Percentiles rank a stretch among this genome's conserved stretches.
These are phyloP conservation scores for Lordiphosa clarofinis DNA, from an alignment of 1,140 invertebrate genomes.

Conservation along the genomic window DNA sequence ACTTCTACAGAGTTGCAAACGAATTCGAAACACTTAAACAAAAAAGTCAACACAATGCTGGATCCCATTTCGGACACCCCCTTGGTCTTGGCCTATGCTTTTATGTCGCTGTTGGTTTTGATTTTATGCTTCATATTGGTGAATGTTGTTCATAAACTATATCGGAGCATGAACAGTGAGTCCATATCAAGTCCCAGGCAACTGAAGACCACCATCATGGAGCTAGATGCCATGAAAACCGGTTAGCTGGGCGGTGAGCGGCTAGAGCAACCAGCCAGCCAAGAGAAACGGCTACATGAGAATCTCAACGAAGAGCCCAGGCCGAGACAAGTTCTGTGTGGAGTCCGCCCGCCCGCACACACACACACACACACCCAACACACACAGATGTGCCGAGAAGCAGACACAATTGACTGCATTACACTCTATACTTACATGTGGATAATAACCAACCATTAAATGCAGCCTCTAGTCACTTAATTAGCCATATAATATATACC, in stretches of 20 bases:
- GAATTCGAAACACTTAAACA: background rate
- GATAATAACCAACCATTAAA: conserved; percentile 27
- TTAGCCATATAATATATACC: conserved; percentile 20
- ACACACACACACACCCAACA: background rate
- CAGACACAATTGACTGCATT: conserved; percentile 30
- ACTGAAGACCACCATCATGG: conserved; percentile 50
- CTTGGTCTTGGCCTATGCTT: conserved; percentile 69
- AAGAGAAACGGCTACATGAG: conserved; percentile 4
- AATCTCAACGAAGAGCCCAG: conserved; percentile 27
- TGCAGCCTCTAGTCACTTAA: conserved; percentile 49
- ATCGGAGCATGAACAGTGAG: conserved; percentile 43
- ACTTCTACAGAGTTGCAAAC: background rate
- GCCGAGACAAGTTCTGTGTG: conserved; percentile 3
- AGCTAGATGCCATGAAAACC: conserved; percentile 60
- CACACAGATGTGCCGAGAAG: conserved; percentile 5
- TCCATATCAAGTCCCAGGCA: conserved; percentile 20
- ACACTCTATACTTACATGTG: conserved; percentile 22
- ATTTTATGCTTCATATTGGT: conserved; percentile 72
- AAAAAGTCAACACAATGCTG: conserved; percentile 39
- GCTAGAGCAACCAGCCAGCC: conserved; percentile 14
- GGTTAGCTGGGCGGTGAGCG: conserved; percentile 40
- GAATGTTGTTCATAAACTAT: conserved; percentile 72
- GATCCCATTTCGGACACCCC: conserved; percentile 71
- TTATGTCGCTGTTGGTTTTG: conserved; percentile 69
- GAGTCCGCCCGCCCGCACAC: conserved; percentile 11